A percentile compares a stretch with the other conserved stretches of the same genome.
These are phyloP conservation scores for Melanotaenia nigrans DNA, from an alignment of 2,797 vertebrate genomes.

Conservation along the genomic window DNA sequence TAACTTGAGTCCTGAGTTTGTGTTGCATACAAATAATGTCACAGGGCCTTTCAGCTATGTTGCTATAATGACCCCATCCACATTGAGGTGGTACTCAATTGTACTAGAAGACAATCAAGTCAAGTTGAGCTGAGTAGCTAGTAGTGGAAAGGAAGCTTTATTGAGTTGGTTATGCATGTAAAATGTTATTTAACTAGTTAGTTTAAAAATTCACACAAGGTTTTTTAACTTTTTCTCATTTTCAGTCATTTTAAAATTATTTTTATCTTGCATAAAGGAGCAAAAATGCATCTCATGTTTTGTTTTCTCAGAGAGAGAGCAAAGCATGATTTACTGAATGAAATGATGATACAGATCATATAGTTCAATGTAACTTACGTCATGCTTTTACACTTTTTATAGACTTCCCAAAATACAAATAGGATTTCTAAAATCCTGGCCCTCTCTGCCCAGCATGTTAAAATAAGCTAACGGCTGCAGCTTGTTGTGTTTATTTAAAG, in stretches of 20 bases:
- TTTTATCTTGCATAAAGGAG: not conserved
- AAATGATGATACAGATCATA: not conserved
- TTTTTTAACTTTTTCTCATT: not conserved
- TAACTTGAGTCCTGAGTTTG: not conserved
- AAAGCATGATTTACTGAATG: no score
- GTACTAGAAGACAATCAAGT: not conserved
- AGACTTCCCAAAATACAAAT: not conserved
- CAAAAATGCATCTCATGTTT: not conserved
- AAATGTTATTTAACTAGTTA: not conserved
- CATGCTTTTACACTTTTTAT: not conserved
- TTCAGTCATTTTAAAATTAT: no score
- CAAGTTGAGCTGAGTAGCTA: not conserved
- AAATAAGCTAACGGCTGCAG: constrained; percentile 27
- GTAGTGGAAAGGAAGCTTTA: not conserved
- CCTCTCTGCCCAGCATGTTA: constrained; percentile 27
- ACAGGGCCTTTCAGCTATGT: not conserved
- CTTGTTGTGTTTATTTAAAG: constrained; percentile 49
- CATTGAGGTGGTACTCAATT: not conserved
- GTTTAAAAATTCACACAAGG: not conserved
- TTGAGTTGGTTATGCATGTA: no score
- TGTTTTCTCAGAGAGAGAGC: no score
- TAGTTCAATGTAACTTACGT: not conserved
- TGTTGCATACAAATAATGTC: not conserved
- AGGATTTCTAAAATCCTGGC: not conserved
- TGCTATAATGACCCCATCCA: not conserved